These are phyloP conservation scores for Nerophis ophidion DNA, from an alignment of 2,113 vertebrate species.

Conservation along the genomic window DNA sequence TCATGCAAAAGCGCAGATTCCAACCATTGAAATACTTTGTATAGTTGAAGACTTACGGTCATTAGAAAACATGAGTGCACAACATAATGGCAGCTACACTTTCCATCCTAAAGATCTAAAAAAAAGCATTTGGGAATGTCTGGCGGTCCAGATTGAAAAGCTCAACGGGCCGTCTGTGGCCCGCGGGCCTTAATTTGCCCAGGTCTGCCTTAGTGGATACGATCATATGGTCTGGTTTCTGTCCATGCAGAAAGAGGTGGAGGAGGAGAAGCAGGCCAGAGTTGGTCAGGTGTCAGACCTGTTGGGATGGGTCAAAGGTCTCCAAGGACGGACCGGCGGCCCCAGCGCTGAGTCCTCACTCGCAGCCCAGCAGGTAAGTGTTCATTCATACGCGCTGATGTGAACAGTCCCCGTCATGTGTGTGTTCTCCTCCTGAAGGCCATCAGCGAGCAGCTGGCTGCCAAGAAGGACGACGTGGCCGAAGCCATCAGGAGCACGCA, in stretches of 20 bases:
- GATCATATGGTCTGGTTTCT: background rate
- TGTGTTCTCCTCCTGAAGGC: conserved; percentile 60
- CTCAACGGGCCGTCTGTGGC: no score
- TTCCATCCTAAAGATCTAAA: no score
- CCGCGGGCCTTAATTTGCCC: no score
- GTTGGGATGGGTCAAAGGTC: conserved; percentile 81
- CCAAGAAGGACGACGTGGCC: conserved; percentile 84
- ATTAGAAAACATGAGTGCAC: no score
- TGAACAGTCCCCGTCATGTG: background rate
- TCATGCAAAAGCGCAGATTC: no score
- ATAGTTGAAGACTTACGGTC: no score
- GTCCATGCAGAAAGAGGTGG: conserved; percentile 85
- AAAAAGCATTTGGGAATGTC: no score
- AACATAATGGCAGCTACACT: no score
- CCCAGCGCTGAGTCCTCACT: conserved; percentile 80
- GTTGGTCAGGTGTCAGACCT: conserved; percentile 89
- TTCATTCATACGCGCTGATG: background rate
- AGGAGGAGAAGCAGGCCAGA: conserved; percentile 91
- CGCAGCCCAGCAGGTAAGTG: conserved; percentile 82
- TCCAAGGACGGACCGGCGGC: conserved; percentile 68
- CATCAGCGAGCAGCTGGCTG: conserved; percentile 81
- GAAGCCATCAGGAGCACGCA: conserved; percentile 88
- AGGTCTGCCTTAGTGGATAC: no score
- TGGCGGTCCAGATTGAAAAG: no score
- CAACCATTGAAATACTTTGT: no score